These are phyloP conservation scores for Neoascia interrupta DNA, from an alignment of 2,888 invertebrate species.

Conservation along the genomic window DNA sequence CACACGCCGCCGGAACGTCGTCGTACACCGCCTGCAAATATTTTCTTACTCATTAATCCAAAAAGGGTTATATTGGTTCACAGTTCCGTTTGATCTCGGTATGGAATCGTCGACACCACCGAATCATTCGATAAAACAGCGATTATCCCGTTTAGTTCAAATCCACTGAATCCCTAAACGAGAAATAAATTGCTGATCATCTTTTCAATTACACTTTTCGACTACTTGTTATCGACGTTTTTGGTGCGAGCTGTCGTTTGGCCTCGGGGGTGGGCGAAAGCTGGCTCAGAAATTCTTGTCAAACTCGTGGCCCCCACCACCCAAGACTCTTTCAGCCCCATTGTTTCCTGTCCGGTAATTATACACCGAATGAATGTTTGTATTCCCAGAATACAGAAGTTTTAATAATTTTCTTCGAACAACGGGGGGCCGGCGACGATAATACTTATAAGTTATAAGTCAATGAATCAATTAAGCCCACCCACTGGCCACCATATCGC, in stretches of 20 bases:
- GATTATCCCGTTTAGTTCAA: too few relatives aligned
- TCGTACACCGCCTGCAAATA: neutral
- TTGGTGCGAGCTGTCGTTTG: neutral
- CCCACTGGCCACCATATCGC: constrained; percentile 3
- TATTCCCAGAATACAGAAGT: neutral
- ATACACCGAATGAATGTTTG: constrained; percentile 31
- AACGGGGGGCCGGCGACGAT: neutral
- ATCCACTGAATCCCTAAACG: constrained; percentile 3
- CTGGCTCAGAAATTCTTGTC: neutral
- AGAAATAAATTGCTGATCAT: constrained; percentile 14
- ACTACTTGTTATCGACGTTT: constrained; percentile 2
- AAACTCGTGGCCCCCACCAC: neutral
- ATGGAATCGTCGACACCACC: neutral
- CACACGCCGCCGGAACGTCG: too few relatives aligned
- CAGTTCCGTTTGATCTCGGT: constrained; percentile 11
- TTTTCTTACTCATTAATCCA: constrained; percentile 34
- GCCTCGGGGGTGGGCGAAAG: neutral
- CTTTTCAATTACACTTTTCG: constrained; percentile 11
- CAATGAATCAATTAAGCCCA: constrained; percentile 52
- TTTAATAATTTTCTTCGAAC: constrained; percentile 1
- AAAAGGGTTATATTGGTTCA: constrained; percentile 14
- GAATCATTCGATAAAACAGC: too few relatives aligned
- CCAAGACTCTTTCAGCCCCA: neutral
- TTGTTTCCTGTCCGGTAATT: constrained; percentile 1
- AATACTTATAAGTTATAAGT: constrained; percentile 16